Evolutionary conservation across 1,140 invertebrate species (phyloP), one percentile per base, ranked within the genome.

Genomic region (Orussus abietinus): DNA sequence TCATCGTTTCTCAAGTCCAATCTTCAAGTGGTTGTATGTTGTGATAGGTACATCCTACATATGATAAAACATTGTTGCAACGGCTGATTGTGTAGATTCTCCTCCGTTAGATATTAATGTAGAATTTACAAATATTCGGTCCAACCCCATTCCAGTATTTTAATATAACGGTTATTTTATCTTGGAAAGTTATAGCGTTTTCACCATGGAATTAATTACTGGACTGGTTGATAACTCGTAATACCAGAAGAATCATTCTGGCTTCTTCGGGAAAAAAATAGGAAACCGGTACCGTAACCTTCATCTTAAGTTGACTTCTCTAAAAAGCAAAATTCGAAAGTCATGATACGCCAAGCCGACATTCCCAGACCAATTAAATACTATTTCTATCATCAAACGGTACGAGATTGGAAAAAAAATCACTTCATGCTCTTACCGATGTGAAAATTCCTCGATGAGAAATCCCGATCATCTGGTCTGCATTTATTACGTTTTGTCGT

Each of bases 201-300:
- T 97, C 64, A 92, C 92, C 21, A 72, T 97, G n/a, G 92, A 96
- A 64, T 61, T 96, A 30, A 81, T 83, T n/a, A n/a, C n/a, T n/a
- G 3, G 83, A 92, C 59, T 96, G 92, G 91, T 73, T 96, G 41
- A 77, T 90, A 10, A 60, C 85, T 17, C 75, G 90, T 57, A 92
- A 91, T 2, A 88, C 84, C 5, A 80, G 72, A 42, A 85, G 85
- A 54, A 50, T 97, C 1, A 72, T 95, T 2, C 71, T 96, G 0
- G 90, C 84, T 1, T 92, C 90, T 10, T 78, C 83, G 40, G 75
- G 72, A 35, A 81, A n/a, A 79, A 5, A 63, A 82, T 2, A 64
- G 57, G n/a, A 79, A 74, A 50, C n/a, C 82, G 81, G 4, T 89
- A 86, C 53, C 81, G 19, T 11, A 47, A 49, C 6, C 22, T 48